A percentile compares a stretch with the other conserved stretches of the same genome.
Evolutionary conservation across 2,888 invertebrate genomes (phyloP).

Genomic region (Perizoma flavofasciatum): DNA sequence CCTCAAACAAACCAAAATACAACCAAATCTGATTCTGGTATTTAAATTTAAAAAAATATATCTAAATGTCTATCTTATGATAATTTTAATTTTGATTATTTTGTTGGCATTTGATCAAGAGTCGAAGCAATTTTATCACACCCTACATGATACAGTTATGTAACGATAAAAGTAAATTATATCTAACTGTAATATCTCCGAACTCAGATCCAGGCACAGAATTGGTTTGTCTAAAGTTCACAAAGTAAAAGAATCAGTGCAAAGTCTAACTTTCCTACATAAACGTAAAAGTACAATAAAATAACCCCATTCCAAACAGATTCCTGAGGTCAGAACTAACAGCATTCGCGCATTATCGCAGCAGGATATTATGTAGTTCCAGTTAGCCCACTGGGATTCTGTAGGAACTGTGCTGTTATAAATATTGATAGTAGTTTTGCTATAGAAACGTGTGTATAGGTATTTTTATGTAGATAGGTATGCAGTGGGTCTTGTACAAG

Average conservation of each 20-base stretch:
- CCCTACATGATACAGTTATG: too few relatives aligned
- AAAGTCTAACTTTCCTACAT: not conserved
- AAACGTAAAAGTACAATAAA: slow-evolving; percentile 21
- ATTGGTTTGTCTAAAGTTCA: too few relatives aligned
- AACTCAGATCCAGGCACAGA: too few relatives aligned
- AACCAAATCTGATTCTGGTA: too few relatives aligned
- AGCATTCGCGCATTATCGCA: slow-evolving; percentile 63
- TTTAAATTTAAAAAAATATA: too few relatives aligned
- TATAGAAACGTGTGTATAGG: not conserved
- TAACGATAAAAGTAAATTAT: too few relatives aligned
- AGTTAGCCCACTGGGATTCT: slow-evolving; percentile 31
- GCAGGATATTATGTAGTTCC: slow-evolving; percentile 38
- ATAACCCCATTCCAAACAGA: slow-evolving; percentile 24
- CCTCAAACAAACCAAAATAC: too few relatives aligned
- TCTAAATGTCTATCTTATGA: too few relatives aligned
- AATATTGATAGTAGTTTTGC: slow-evolving; percentile 1
- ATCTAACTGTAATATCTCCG: too few relatives aligned
- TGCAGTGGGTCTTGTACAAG: not conserved
- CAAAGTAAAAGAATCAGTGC: not conserved
- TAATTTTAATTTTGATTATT: too few relatives aligned
- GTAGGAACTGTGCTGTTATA: slow-evolving; percentile 22
- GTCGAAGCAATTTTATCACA: too few relatives aligned
- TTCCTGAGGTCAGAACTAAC: slow-evolving; percentile 51
- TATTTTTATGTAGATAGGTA: not conserved
- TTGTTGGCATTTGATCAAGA: too few relatives aligned